Evolutionary conservation across 2,113 vertebrate species (phyloP), one percentile per base, ranked within the genome.

Genomic region (Eonycteris spelaea): DNA sequence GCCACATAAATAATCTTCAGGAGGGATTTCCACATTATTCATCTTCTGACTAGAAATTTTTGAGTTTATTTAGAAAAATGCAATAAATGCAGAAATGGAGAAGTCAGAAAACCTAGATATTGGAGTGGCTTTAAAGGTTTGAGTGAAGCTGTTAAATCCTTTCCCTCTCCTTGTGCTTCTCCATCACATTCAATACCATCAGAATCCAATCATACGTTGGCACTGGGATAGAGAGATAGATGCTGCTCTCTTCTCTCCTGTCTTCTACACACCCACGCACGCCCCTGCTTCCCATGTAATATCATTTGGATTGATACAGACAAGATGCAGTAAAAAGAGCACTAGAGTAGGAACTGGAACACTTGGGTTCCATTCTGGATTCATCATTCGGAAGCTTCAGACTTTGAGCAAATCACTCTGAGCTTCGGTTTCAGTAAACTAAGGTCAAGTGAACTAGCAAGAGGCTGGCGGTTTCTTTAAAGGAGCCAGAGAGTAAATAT

Each of bases 81-180:
- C 70, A 74, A 96, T 53, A 63, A 80, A 78, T 19, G 8, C 6
- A 63, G 22, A 67, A 24, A 40, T 77, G 48, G 65, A 45, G 48
- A 93, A 70, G 28, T 2, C 18, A 6, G 21, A 82, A 94, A 38
- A 90, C 45, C 0, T 26, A 35, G 30, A 61, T 51, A 86, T 0
- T 73, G 40, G 40, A 87, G n/a, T 79, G 88, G 43, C 61, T 65
- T 88, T 19, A n/a, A 93, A 71, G 71, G 85, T 89, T 19, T 95
- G 57, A 88, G 40, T 0, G 8, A 59, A 67, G 26, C 7, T 43
- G 65, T 61, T 59, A 88, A 59, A 12, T 65, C 53, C 48, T 74
- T 14, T 45, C 30, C 12, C 40, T 57, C 28, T 43, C 6, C 35
- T 30, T 70, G 28, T 65, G 28, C 51, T 70, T 95, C 24, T 79